Percentiles rank a stretch among this genome's conserved stretches.
phyloP scores from a whole-genome alignment of 2,888 invertebrate species.

The Hirudinaria manillensis region DNA sequence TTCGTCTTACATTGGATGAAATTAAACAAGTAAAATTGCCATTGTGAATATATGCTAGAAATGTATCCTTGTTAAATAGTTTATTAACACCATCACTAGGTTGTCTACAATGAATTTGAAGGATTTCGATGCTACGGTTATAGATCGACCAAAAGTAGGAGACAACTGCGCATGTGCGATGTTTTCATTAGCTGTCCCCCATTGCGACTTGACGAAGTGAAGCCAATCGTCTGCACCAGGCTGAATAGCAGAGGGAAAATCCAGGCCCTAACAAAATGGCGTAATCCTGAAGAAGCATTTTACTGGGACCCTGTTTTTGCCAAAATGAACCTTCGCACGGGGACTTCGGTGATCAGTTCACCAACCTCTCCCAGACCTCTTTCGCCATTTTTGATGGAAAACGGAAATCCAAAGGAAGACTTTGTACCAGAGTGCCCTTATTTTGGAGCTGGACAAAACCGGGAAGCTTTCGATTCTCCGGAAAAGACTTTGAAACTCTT shows the following conservation, averaged over 20 bases:
- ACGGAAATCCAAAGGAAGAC: slow-evolving; percentile 10
- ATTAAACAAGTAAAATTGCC: slow-evolving; percentile 22
- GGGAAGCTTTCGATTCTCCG: slow-evolving; percentile 25
- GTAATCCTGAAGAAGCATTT: slow-evolving; percentile 40
- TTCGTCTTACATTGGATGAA: slow-evolving; percentile 37
- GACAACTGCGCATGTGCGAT: slow-evolving; percentile 33
- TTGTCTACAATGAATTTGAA: slow-evolving; percentile 36
- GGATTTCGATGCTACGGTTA: slow-evolving; percentile 39
- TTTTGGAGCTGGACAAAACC: slow-evolving; percentile 10
- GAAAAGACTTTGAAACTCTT: slow-evolving; percentile 31
- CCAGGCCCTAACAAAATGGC: slow-evolving; percentile 29
- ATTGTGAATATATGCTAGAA: neutral
- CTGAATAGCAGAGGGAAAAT: slow-evolving; percentile 32
- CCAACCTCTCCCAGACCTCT: slow-evolving; percentile 33
- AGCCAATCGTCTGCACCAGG: slow-evolving; percentile 37
- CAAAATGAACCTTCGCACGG: slow-evolving; percentile 26
- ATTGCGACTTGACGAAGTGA: slow-evolving; percentile 35
- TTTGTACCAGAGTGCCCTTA: slow-evolving; percentile 21
- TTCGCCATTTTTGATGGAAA: slow-evolving; percentile 29
- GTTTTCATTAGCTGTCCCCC: slow-evolving; percentile 36
- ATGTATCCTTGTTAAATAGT: neutral
- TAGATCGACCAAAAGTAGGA: slow-evolving; percentile 31
- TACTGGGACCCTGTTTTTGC: slow-evolving; percentile 40
- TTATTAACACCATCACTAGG: slow-evolving; percentile 14
- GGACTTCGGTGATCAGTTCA: slow-evolving; percentile 26